phyloP scores from a whole-genome alignment of 2,888 invertebrate genomes.

The Polia nebulosa region DNA sequence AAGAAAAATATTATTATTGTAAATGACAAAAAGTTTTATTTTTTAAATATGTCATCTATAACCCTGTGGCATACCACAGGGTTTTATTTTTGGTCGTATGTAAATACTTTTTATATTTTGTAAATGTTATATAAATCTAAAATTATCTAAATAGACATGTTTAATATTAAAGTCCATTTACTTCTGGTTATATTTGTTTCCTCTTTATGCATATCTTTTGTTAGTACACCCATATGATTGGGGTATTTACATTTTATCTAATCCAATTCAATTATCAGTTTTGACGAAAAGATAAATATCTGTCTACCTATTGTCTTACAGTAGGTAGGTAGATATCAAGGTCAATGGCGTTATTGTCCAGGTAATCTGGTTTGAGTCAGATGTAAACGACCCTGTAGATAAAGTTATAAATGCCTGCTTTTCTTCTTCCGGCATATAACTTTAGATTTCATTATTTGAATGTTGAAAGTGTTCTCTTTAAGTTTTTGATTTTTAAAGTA shows the following conservation, averaged over 20 bases:
- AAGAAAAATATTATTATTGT: neutral
- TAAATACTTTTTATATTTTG: neutral
- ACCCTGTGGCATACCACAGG: neutral
- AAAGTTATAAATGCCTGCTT: neutral
- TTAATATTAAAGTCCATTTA: neutral
- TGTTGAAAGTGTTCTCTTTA: neutral
- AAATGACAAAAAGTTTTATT: neutral
- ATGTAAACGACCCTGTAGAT: constrained; percentile 30
- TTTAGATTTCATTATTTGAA: constrained; percentile 4
- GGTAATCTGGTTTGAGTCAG: constrained; percentile 19
- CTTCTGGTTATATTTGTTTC: neutral
- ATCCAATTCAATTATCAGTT: constrained; percentile 26
- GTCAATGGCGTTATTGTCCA: constrained; percentile 9
- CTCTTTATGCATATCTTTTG: neutral
- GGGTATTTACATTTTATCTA: constrained; percentile 29
- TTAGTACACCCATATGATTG: neutral
- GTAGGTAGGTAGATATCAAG: constrained; percentile 28
- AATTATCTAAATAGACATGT: neutral
- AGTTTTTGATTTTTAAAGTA: too few species aligned
- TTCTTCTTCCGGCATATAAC: constrained; percentile 25
- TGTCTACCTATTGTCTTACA: neutral
- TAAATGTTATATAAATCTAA: neutral
- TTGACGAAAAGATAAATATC: constrained; percentile 3
- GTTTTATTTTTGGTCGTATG: neutral
- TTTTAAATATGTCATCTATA: too few species aligned